phyloP scores from a whole-genome alignment of 2,797 vertebrate species.

The Manis javanica region DNA sequence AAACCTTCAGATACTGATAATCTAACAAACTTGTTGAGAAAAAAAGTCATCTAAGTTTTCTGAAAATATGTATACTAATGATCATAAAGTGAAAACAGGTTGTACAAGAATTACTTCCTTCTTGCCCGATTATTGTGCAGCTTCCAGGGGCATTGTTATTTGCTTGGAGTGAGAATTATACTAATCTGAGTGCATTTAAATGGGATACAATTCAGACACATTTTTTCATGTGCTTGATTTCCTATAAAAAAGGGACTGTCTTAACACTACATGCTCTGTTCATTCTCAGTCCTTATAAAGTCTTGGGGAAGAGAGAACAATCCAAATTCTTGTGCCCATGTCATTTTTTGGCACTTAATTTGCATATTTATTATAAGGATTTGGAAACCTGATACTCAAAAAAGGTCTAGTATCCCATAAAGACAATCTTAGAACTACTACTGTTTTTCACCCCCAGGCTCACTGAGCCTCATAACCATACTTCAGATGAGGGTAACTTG shows the following conservation, averaged over 20 bases:
- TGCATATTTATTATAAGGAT: background rate
- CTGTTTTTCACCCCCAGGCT: background rate
- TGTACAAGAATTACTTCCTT: background rate
- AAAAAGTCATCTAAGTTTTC: background rate
- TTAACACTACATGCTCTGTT: background rate
- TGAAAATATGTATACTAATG: background rate
- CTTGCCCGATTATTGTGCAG: background rate
- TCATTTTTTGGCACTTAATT: conserved; percentile 32
- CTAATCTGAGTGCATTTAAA: background rate
- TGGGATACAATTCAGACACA: background rate
- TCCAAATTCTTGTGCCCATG: background rate
- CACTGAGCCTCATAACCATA: background rate
- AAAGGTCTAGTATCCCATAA: background rate
- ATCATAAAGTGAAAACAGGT: background rate
- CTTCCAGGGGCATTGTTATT: background rate
- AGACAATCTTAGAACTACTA: background rate
- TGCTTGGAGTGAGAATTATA: background rate
- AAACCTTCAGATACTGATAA: background rate
- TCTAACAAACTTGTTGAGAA: conserved; percentile 23
- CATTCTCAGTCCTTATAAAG: background rate
- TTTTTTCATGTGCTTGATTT: background rate
- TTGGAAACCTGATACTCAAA: conserved; percentile 13
- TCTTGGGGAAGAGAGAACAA: background rate
- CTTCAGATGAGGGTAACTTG: background rate
- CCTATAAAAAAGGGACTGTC: background rate